A percentile compares a stretch with the other conserved stretches of the same genome.
These are phyloP conservation scores for Antheraea pernyi DNA, from an alignment of 1,140 invertebrate species.

Conservation along the genomic window DNA sequence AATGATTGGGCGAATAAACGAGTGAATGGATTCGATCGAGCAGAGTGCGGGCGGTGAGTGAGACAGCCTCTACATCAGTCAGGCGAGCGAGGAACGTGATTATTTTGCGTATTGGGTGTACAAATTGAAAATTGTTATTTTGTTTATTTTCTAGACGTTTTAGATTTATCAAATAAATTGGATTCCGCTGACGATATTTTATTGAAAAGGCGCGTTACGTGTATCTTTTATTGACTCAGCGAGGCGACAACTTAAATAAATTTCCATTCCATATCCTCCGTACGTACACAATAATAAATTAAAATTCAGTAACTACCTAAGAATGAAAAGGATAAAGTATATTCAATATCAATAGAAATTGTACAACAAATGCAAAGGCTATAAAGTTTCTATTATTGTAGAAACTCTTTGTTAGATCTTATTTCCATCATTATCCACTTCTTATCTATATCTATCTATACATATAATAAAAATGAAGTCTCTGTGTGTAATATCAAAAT, in stretches of 20 bases:
- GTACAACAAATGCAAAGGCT: too few relatives aligned
- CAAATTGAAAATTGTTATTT: neutral
- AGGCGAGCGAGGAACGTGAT: conserved; percentile 32
- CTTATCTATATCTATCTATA: too few relatives aligned
- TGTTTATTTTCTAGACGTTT: neutral
- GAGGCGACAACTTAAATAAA: neutral
- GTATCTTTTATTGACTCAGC: neutral
- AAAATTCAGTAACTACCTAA: too few relatives aligned
- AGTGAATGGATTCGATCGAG: conserved; percentile 10
- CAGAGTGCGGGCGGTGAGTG: neutral
- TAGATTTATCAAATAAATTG: conserved; percentile 1
- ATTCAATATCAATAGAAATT: too few relatives aligned
- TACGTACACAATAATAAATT: neutral
- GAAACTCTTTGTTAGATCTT: too few relatives aligned
- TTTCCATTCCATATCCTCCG: neutral
- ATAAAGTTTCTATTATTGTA: too few relatives aligned
- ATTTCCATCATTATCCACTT: too few relatives aligned
- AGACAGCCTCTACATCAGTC: neutral
- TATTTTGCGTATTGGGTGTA: conserved; percentile 33
- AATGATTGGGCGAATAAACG: conserved; percentile 47
- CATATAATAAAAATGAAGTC: too few relatives aligned
- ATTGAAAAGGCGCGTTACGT: neutral
- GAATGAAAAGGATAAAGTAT: too few relatives aligned
- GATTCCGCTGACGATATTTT: neutral
- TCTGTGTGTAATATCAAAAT: too few relatives aligned